Percentiles rank a stretch among this genome's conserved stretches.
Evolutionary conservation across 2,113 vertebrate species (phyloP).

Genomic region (Labeo rohita): DNA sequence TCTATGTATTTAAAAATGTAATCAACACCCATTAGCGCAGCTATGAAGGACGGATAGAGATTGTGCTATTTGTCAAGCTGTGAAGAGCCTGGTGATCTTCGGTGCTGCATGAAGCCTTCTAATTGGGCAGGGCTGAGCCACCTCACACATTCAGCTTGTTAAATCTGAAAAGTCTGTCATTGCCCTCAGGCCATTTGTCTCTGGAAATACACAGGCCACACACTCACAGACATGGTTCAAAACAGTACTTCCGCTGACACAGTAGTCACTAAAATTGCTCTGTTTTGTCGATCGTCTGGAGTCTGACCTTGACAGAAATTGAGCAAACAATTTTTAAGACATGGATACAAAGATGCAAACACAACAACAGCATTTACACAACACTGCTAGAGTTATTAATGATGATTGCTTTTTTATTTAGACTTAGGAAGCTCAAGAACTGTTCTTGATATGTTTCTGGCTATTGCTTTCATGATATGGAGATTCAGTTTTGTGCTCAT

Average conservation of each 20-base stretch:
- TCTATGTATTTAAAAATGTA: constrained; percentile 51
- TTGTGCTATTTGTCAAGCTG: constrained; percentile 41
- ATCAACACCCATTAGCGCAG: constrained; percentile 27
- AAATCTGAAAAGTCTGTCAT: background rate
- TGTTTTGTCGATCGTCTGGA: background rate
- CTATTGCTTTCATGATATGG: constrained; percentile 44
- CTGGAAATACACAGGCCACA: background rate
- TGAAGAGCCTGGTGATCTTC: constrained; percentile 25
- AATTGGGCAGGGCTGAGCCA: background rate
- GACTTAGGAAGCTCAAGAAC: constrained; percentile 46
- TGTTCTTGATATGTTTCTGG: constrained; percentile 45
- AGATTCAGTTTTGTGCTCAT: constrained; percentile 40
- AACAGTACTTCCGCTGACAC: constrained; percentile 19
- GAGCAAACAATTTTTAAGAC: constrained; percentile 15
- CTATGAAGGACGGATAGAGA: constrained; percentile 26
- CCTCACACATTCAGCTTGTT: constrained; percentile 27
- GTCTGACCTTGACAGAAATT: background rate
- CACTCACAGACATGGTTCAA: constrained; percentile 15
- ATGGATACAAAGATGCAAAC: constrained; percentile 30
- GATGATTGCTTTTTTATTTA: constrained; percentile 29
- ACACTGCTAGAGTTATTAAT: constrained; percentile 24
- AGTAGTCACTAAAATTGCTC: background rate
- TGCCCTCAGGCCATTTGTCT: background rate
- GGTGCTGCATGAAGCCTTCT: background rate
- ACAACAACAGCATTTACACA: constrained; percentile 39